Conservation (phyloP, 2,888 invertebrate species). For the Himalopsyche japonica region DNA sequence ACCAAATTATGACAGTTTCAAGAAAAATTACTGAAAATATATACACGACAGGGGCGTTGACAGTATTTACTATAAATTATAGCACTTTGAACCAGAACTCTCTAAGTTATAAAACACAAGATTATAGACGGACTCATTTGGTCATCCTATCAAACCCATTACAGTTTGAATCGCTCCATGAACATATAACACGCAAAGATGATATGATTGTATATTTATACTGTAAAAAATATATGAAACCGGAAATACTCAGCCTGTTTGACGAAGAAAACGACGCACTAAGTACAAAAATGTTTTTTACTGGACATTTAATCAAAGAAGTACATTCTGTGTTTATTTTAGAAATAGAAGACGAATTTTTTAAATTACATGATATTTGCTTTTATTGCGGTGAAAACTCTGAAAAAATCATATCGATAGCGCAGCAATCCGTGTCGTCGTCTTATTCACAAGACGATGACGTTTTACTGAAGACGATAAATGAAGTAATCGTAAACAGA, state of each 20-base stretch:
- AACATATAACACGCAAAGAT: neutral
- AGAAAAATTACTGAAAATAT: neutral
- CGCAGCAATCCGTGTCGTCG: neutral
- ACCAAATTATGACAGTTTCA: neutral
- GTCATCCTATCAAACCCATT: neutral
- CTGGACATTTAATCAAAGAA: neutral
- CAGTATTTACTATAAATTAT: neutral
- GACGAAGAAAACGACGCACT: neutral
- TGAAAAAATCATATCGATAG: constrained; percentile 11
- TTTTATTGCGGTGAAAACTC: constrained; percentile 25
- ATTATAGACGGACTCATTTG: neutral
- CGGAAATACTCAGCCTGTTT: neutral
- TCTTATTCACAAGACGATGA: neutral
- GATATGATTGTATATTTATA: neutral
- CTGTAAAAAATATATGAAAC: neutral
- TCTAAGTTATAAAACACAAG: neutral
- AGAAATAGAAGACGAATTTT: neutral
- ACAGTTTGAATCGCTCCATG: neutral
- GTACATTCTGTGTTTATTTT: constrained; percentile 17
- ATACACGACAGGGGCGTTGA: neutral
- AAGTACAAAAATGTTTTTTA: neutral
- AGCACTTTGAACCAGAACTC: neutral
- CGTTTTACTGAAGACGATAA: neutral
- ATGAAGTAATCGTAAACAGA: neutral
- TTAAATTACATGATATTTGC: constrained; percentile 30